Percentiles rank a stretch among this genome's conserved stretches.
These are phyloP conservation scores for Enteromius thamalakanensis DNA, from an alignment of 2,797 vertebrate genomes.

Conservation along the genomic window DNA sequence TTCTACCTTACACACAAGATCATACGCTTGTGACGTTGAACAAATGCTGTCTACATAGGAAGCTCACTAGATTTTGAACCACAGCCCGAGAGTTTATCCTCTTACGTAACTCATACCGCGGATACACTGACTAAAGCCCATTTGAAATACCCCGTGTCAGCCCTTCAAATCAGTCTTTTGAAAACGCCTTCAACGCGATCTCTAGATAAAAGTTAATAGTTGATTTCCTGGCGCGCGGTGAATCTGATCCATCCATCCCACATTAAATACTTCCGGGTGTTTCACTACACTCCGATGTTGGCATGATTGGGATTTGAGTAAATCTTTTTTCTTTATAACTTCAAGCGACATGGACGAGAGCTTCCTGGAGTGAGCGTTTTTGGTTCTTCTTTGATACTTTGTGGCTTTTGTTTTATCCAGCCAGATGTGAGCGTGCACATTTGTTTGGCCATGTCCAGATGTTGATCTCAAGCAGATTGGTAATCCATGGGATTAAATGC, in stretches of 20 bases:
- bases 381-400: neutral
- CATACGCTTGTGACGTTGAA: neutral
- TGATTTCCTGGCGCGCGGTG: neutral
- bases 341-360: constrained; percentile 4
- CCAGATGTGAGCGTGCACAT: constrained; percentile 29
- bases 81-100: constrained; percentile 25
- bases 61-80: neutral
- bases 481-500: constrained; percentile 48
- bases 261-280: constrained; percentile 64
- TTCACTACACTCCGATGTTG: constrained; percentile 19
- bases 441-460: constrained; percentile 55
- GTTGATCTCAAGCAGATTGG: constrained; percentile 49
- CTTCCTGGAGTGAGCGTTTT: neutral
- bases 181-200: neutral
- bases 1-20: neutral
- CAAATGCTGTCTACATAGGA: neutral
- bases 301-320: constrained; percentile 26
- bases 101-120: constrained; percentile 30
- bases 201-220: neutral
- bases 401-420: constrained; percentile 24
- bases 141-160: neutral
- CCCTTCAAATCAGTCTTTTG: neutral
- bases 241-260: constrained; percentile 26
- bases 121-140: neutral
- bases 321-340: neutral